Evolutionary conservation across 2,888 invertebrate genomes (phyloP).

Genomic region (Lottia gigantea): DNA sequence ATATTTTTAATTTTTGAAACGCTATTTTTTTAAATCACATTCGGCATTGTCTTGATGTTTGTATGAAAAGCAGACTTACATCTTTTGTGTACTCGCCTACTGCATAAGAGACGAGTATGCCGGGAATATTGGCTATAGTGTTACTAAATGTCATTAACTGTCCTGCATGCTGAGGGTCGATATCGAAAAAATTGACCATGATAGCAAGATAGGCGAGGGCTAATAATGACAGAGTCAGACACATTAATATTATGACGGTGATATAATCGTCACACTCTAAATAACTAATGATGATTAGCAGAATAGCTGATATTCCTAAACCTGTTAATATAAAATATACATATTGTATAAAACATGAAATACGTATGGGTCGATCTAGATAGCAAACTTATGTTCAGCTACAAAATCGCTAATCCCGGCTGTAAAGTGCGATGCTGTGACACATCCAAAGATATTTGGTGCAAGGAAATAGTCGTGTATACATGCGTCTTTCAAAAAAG

Average conservation of each 20-base stretch:
- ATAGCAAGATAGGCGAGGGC: slow-evolving; percentile 49
- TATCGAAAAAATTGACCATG: slow-evolving; percentile 35
- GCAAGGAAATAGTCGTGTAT: no score
- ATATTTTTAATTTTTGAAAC: no score
- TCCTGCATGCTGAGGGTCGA: slow-evolving; percentile 39
- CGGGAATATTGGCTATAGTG: slow-evolving; percentile 34
- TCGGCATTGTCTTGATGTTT: no score
- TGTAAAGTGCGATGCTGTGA: no score
- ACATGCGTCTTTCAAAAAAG: no score
- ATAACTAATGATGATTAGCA: slow-evolving; percentile 47
- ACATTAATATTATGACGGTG: slow-evolving; percentile 45
- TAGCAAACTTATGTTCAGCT: no score
- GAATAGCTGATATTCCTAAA: slow-evolving; percentile 40
- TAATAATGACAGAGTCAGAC: slow-evolving; percentile 39
- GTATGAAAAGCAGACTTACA: slow-evolving; percentile 22
- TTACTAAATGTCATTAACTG: slow-evolving; percentile 33
- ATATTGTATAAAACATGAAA: neutral
- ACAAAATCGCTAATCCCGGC: no score
- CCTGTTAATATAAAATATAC: slow-evolving; percentile 40
- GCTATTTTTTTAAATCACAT: no score
- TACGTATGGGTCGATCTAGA: no score
- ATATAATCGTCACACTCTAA: slow-evolving; percentile 42
- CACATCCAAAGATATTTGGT: no score
- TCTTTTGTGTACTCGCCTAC: slow-evolving; percentile 37
- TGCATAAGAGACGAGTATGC: slow-evolving; percentile 39